Evolutionary conservation across 1,140 invertebrate species (phyloP), one percentile per base, ranked within the genome.

Genomic region (Lerema accius): DNA sequence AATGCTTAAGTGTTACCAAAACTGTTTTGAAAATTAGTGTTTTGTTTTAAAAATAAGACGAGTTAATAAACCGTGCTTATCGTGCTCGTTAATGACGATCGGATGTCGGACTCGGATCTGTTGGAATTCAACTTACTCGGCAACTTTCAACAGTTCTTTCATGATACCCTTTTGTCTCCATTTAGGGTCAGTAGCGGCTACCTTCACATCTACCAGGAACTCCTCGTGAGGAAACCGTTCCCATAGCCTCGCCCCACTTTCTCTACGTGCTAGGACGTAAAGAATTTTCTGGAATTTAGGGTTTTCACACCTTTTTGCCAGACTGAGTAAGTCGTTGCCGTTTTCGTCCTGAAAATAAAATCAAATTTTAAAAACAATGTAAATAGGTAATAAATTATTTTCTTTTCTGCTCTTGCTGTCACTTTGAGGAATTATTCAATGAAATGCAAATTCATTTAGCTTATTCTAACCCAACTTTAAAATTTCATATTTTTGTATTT

Each of bases 161-260:
- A 93, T 94, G 37, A 95, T 92, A 9, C 95, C 94, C 64, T 91
- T 91, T 32, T 93, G 93, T 53, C 94, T 90, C 92, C 92, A 94
- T 7, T 84, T 89, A 0, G 83, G 86, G 56, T 95, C 93, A 0
- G 95, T 94, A 0, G 94, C 94, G 0, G 94, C 75, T 37, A 95
- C 93, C 68, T 93, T 93, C 0, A 94, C 82, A 46, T 94, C 93
- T 17, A 95, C 78, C 7, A 93, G 70, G 14, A 80, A 83, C 3
- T 93, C 82, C 9, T 93, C 87, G 3, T 92, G 82, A 0, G 92
- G 92, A 77, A 91, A 95, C 71, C 91, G 92, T 15, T 82, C 82
- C 68, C 92, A 91, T 0, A 93, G 71, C 51, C 92, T 91, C 0
- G 92, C 90, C 16, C 92, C 84, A 51, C 80, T 86, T 28, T 93